Conservation (phyloP, 2,113 vertebrate genomes). For the Pangasianodon gigas region DNA sequence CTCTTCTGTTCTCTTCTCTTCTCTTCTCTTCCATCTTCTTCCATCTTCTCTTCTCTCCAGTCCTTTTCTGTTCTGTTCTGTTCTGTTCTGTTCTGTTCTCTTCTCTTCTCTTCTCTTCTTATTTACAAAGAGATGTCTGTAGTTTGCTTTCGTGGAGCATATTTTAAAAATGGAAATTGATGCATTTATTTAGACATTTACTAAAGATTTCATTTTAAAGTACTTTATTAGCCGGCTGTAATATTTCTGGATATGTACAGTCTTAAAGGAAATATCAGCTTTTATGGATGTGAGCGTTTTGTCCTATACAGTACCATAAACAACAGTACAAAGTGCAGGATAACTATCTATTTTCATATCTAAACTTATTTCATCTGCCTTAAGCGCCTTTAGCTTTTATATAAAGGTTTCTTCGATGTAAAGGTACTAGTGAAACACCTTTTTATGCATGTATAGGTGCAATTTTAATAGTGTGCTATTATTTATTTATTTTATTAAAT, state of each 20-base stretch:
- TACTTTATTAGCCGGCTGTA: too few species aligned
- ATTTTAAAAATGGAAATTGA: background rate
- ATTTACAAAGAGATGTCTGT: background rate
- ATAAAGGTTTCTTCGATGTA: background rate
- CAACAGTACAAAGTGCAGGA: background rate
- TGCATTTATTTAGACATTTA: background rate
- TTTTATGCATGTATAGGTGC: too few species aligned
- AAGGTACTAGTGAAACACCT: background rate
- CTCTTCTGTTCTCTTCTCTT: too few species aligned
- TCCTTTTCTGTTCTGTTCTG: too few species aligned
- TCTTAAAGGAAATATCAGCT: background rate
- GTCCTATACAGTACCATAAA: background rate
- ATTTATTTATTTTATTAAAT: background rate
- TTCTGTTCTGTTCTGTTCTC: background rate
- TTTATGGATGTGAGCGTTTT: background rate
- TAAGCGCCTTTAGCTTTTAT: background rate
- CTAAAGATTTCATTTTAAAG: background rate
- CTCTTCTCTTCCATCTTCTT: too few species aligned
- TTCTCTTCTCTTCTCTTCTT: background rate
- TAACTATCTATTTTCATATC: background rate
- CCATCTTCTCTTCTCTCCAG: too few species aligned
- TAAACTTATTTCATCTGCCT: background rate
- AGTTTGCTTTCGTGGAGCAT: background rate
- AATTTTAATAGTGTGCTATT: background rate
- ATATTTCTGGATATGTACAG: background rate